Base-by-base conservation (phyloP, 2,797 vertebrate species). In the Luscinia megarhynchos region DNA sequence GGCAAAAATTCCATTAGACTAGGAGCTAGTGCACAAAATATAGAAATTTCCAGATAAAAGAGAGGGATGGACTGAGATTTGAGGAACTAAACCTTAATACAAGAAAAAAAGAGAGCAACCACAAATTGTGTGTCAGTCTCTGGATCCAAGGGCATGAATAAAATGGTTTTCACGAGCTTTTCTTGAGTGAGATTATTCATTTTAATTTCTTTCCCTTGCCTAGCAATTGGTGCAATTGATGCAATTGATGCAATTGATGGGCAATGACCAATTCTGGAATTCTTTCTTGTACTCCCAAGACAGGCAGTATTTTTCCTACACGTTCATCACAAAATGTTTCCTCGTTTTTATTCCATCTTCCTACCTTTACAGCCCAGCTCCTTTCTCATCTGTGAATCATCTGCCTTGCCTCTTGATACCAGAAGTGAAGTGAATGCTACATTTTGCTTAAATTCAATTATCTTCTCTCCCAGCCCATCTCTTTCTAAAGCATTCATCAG, bases 391-490 rank as follows among this genome's bases (percentile, higher is more conserved):
- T 84, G 34, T 74, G 63, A 83, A 57, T 89, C 73, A 30, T 12
- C 51, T 83, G 68, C 58, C 55, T 87, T 89, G 57, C 82, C 82
- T 94, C 89, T 73, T 41, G 63, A 82, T 74, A 84, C 40, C 64
- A 89, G 30, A 77, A 94, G 27, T 75, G 62, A 87, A 91, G 38
- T n/a, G 91, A 78, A 78, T 84, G 11, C 73, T 90, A 11, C 67
- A 59, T 90, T 93, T 79, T 79, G 40, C 90, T 77, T 82, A 87
- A 96, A 94, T 93, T 74, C 76, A 84, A 30, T 36, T 79, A 54
- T 82, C 75, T 69, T 82, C 73, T 88, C 78, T 90, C 80, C 74
- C 85, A 94, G 61, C 84, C 87, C 63, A 51, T 82, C 62, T 88
- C 95, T 85, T 92, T 92, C 84, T 79, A 83, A 90, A 54, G 84